A percentile compares a stretch with the other conserved stretches of the same genome.
Evolutionary conservation across 1,140 invertebrate genomes (phyloP).

Genomic region (Arctopsyche grandis): DNA sequence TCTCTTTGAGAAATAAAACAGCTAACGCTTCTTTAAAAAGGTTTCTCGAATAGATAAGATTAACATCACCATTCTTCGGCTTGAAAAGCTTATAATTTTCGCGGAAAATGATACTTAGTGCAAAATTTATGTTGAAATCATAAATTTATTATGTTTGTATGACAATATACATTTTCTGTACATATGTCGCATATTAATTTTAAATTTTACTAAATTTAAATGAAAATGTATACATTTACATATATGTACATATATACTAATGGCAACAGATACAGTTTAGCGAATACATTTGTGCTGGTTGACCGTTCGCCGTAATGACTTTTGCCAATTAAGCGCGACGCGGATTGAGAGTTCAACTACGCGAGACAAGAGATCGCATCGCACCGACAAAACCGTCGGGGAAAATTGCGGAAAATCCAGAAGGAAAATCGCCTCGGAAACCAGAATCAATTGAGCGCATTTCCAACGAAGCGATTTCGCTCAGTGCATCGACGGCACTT

Average conservation of each 20-base stretch:
- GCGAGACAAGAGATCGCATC: slow-evolving; percentile 9
- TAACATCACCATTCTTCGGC: not conserved
- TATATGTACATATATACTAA: too few species aligned
- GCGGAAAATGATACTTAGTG: not conserved
- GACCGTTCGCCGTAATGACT: not conserved
- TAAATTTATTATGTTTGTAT: too few species aligned
- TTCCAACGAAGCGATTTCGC: not conserved
- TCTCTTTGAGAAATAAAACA: not conserved
- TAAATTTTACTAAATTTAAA: too few species aligned
- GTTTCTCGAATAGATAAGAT: not conserved
- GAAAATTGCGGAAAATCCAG: slow-evolving; percentile 8
- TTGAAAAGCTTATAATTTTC: slow-evolving; percentile 13
- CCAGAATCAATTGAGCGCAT: too few species aligned
- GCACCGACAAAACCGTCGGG: not conserved
- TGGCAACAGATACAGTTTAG: too few species aligned
- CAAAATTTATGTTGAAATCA: too few species aligned
- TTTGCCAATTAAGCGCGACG: slow-evolving; percentile 4
- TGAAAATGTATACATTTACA: too few species aligned
- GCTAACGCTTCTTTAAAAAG: not conserved
- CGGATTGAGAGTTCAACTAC: slow-evolving; percentile 10
- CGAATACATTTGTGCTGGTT: too few species aligned
- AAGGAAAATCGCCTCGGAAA: not conserved
- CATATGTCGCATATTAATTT: too few species aligned
- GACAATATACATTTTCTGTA: too few species aligned
- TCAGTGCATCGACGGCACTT: not conserved